Evolutionary conservation across 92 coral and sea anemone genomes (phyloP).

Genomic region (Zoanthus sansibaricus): DNA sequence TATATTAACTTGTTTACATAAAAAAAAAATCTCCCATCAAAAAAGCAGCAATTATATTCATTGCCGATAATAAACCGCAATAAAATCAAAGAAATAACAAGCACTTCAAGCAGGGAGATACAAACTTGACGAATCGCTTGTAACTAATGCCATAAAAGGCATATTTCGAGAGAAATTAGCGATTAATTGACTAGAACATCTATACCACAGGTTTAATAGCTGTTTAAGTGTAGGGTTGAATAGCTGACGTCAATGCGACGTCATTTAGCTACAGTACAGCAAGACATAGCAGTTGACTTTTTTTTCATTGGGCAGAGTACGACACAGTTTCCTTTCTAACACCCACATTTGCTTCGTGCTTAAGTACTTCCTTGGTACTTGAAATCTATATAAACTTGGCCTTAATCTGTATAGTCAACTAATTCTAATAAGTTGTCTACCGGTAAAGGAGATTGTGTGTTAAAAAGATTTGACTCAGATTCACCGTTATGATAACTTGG

Average conservation of each 20-base stretch:
- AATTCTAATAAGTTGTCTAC: background rate
- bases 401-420: background rate
- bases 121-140: background rate
- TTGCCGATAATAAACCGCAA: constrained; percentile 17
- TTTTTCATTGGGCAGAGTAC: background rate
- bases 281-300: background rate
- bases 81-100: background rate
- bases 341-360: background rate
- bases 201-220: background rate
- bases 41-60: background rate
- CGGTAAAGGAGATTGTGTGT: constrained; percentile 2
- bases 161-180: background rate
- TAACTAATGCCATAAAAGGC: constrained; percentile 29
- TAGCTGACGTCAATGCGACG: constrained; percentile 31
- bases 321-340: background rate
- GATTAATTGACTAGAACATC: constrained; percentile 2
- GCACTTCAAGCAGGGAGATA: background rate
- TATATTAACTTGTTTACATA: background rate
- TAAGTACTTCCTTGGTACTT: constrained; percentile 39
- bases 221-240: background rate
- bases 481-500: constrained; percentile 16
- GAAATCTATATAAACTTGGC: constrained; percentile 10
- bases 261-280: background rate
- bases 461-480: background rate
- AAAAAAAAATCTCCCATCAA: constrained; percentile 9